phyloP scores from a whole-genome alignment of 2,113 vertebrate genomes.

The Ranitomeya imitator region DNA sequence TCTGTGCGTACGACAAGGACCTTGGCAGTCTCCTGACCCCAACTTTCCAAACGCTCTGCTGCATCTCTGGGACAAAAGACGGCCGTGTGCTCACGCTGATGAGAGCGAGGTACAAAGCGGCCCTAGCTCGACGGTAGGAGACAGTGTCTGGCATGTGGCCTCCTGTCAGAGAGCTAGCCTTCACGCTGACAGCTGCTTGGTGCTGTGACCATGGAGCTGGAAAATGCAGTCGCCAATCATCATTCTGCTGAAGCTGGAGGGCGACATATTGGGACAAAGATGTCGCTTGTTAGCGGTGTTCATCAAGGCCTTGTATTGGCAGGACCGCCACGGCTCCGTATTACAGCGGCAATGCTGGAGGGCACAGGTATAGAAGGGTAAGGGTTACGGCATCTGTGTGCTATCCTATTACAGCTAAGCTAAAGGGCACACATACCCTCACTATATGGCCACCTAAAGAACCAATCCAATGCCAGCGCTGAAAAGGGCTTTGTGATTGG shows the following conservation, averaged over 20 bases:
- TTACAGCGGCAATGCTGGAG: not conserved
- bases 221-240: conserved; percentile 11
- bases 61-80: not conserved
- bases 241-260: not conserved
- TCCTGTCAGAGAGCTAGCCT: not conserved
- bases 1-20: conserved; percentile 15
- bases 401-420: too few species aligned
- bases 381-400: too few species aligned
- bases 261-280: not conserved
- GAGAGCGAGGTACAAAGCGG: too few species aligned
- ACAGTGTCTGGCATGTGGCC: not conserved
- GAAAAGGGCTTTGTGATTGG: not conserved
- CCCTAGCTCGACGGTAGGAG: not conserved
- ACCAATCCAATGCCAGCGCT: too few species aligned
- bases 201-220: conserved; percentile 33
- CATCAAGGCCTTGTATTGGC: not conserved
- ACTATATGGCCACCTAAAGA: too few species aligned
- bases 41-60: conserved; percentile 13
- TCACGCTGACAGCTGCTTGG: conserved; percentile 28
- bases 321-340: not conserved
- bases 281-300: not conserved
- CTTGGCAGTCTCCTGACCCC: conserved; percentile 2
- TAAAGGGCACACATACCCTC: too few species aligned
- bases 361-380: too few species aligned
- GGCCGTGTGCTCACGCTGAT: not conserved